Evolutionary conservation across 2,797 vertebrate genomes (phyloP), one percentile per base, ranked within the genome.

Genomic region (Acridotheres tristis): DNA sequence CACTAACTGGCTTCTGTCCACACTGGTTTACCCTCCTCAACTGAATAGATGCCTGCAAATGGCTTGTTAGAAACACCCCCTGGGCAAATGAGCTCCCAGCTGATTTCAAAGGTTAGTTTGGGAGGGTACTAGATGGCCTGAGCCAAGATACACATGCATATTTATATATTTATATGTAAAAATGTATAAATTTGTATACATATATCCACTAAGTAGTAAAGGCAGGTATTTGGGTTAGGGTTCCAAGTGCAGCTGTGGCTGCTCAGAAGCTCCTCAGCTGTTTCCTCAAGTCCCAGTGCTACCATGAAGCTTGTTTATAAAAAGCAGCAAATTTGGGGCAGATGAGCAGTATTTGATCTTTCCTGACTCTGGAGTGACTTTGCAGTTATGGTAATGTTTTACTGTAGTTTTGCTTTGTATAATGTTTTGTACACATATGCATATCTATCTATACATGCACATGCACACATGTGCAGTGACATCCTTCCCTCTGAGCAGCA

Each of bases 391-490:
- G 32, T 20, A 8, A 34, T 21, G 10, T 34, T 83, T 73, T 53
- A 58, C 23, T 51, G 36, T 12, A 30, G 7, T 27, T 73, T 58
- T 77, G 4, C 29, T 42, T 63, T 2, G 5, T 20, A 13, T 10
- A 29, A 32, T 25, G 4, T 43, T 78, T 40, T 43, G 4, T 51
- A 22, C 17, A 30, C 4, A 0, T 32, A 9, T 13, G 7, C 25
- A 47, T 30, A 47, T 22, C 14, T 45, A 9, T 27, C 34, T 63
- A 3, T 30, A 16, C 3, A 11, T 53, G 16, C 29, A 27, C 14
- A 3, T 47, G 40, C 16, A 22, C 11, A 14, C 42, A n/a, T 0
- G 0, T 21, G 4, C 11, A 22, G 54, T 19, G 36, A 7, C 43
- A 55, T 43, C 45, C 65, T 91, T 80, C 51, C 47, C 26, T 73